Conservation (phyloP, 2,888 invertebrate genomes). For the Noctua janthe region DNA sequence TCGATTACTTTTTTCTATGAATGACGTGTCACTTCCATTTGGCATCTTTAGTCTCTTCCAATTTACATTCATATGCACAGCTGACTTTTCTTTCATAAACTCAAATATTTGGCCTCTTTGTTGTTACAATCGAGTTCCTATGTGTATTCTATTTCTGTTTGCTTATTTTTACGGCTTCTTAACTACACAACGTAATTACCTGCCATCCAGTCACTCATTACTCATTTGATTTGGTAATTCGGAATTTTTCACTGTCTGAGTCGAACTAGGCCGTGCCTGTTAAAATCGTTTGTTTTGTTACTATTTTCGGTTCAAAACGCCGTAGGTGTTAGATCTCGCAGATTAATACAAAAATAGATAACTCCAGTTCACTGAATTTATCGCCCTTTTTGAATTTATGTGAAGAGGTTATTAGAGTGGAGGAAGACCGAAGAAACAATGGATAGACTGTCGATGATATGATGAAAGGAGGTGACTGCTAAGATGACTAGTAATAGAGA, state of each 20-base stretch:
- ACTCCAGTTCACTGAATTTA: constrained; percentile 36
- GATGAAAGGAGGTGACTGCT: neutral
- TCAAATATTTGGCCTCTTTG: constrained; percentile 32
- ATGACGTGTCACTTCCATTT: neutral
- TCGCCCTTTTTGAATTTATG: constrained; percentile 45
- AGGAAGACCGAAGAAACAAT: neutral
- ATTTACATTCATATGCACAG: constrained; percentile 3
- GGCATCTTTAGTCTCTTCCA: neutral
- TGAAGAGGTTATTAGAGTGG: neutral
- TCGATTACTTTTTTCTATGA: neutral
- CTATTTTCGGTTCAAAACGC: constrained; percentile 43
- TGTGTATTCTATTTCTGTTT: constrained; percentile 44
- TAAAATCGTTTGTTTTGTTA: constrained; percentile 55
- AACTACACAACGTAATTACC: constrained; percentile 39
- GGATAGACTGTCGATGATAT: neutral
- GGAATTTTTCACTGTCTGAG: constrained; percentile 47
- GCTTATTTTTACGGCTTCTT: constrained; percentile 43
- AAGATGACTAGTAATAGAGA: neutral
- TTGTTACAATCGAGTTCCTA: constrained; percentile 12
- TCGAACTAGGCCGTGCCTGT: constrained; percentile 49
- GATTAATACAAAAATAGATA: constrained; percentile 43
- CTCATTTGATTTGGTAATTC: constrained; percentile 58
- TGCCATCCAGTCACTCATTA: constrained; percentile 42
- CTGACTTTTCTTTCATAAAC: constrained; percentile 37
- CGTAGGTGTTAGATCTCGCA: constrained; percentile 41